Evolutionary conservation across 2,888 invertebrate species (phyloP), one percentile per base, ranked within the genome.

Genomic region (Apamea epomidion): DNA sequence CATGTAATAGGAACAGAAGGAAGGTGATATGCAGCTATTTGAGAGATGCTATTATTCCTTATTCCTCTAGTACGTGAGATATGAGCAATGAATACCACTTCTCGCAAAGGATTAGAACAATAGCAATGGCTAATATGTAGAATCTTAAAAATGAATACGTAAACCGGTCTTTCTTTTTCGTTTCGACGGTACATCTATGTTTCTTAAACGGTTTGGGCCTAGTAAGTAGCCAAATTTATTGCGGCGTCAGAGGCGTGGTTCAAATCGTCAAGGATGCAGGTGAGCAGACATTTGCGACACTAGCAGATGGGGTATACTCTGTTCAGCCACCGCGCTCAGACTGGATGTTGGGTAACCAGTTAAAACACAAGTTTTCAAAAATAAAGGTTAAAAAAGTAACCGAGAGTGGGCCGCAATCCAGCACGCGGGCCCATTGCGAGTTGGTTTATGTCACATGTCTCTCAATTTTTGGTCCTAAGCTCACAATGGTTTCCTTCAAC

Each of bases 11-110:
- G 72, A 54, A 51, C 54, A 51, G 60, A 54, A 72, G 64, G 65
- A 51, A 21, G 42, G 32, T 64, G 21, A 72, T 82, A 71, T 71
- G 54, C 58, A 80, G 64, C 21, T 70, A 83, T 77, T 76, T 54
- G 48, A 54, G 42, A 60, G 12, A 45, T 76, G 8, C n/a, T 32
- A 54, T 81, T 74, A 37, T 58, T 73, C 54, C 65, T n/a, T n/a
- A n/a, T n/a, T n/a, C 37, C 12, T 69, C 32, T 70, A 37, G 18
- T 21, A 72, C 51, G 58, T 68, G 77, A 51, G 76, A 10, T 10
- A 60, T 21, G 16, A 37, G 42, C 29, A 42, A 60, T 72, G 54
- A 76, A 8, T 12, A 51, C 12, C 54, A 12, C 12, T 60, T n/a
- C 73, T 67, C 5, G 18, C 48, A 16, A 21, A 42, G 8, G 29